phyloP scores from a whole-genome alignment of 2,888 invertebrate species.

The Apoderus coryli region DNA sequence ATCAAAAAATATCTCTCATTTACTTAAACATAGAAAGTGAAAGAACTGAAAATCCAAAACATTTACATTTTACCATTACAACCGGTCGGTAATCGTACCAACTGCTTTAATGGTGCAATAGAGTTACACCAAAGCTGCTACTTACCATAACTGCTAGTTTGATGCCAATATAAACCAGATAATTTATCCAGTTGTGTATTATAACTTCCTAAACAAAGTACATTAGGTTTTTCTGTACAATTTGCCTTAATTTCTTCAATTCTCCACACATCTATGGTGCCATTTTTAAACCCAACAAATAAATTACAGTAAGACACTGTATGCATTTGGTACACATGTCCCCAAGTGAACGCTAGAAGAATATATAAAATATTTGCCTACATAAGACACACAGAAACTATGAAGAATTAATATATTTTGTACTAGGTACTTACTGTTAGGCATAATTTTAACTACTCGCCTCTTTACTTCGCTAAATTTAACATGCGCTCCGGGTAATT shows the following conservation, averaged over 20 bases:
- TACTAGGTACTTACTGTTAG: conserved; percentile 21
- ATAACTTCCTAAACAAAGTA: conserved; percentile 21
- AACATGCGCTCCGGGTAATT: conserved; percentile 10
- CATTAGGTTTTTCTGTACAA: conserved; percentile 6
- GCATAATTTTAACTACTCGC: conserved; percentile 21
- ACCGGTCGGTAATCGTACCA: too few relatives aligned
- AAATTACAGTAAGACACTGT: conserved; percentile 20
- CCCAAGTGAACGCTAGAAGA: conserved; percentile 27
- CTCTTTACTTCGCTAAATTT: conserved; percentile 23
- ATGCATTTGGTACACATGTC: conserved; percentile 20
- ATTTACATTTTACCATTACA: too few relatives aligned
- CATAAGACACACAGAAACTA: conserved; percentile 5
- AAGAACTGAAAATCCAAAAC: too few relatives aligned
- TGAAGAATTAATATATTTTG: too few relatives aligned
- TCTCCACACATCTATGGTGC: conserved; percentile 24
- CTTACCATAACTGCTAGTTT: conserved; percentile 19
- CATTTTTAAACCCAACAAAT: conserved; percentile 26
- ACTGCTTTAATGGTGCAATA: too few relatives aligned
- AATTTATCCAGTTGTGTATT: conserved; percentile 21
- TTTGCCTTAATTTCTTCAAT: conserved; percentile 3
- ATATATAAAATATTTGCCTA: conserved; percentile 8
- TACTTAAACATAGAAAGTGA: too few relatives aligned
- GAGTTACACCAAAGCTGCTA: too few relatives aligned
- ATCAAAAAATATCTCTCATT: conserved; percentile 5
- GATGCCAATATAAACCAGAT: conserved; percentile 23